phyloP scores from a whole-genome alignment of 2,113 vertebrate genomes.

The Alexandromys fortis region DNA sequence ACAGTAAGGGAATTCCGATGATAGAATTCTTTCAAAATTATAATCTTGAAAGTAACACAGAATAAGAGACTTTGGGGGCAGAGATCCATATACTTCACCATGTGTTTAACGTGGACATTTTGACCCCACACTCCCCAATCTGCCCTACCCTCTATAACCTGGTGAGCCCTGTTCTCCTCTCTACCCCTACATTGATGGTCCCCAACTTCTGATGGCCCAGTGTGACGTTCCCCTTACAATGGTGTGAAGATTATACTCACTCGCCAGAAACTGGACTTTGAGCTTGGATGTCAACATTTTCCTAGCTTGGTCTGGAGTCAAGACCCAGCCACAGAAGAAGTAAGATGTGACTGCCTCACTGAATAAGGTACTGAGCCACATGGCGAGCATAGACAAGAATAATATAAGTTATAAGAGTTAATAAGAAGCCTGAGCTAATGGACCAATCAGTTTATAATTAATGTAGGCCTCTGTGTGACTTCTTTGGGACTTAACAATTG shows the following conservation, averaged over 20 bases:
- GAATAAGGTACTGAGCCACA: too few relatives aligned
- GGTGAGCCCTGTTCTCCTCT: not conserved
- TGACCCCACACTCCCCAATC: not conserved
- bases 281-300: not conserved
- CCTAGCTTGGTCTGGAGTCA: too few relatives aligned
- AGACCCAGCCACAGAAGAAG: too few relatives aligned
- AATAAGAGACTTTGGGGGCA: not conserved
- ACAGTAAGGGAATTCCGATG: not conserved
- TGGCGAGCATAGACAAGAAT: too few relatives aligned
- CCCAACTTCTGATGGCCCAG: not conserved
- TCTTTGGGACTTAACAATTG: too few relatives aligned
- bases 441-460: too few relatives aligned
- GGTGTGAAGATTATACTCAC: not conserved
- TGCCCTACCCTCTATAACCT: too few relatives aligned
- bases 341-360: too few relatives aligned
- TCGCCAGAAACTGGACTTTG: not conserved
- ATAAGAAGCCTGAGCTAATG: too few relatives aligned
- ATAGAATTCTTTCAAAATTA: not conserved
- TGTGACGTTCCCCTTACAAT: not conserved
- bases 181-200: not conserved
- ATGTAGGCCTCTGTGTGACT: too few relatives aligned
- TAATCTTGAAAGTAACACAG: not conserved
- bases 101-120: not conserved
- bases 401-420: too few relatives aligned
- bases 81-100: not conserved